Base-by-base conservation (phyloP, 2,888 invertebrate genomes). In the Theristus sp. region DNA sequence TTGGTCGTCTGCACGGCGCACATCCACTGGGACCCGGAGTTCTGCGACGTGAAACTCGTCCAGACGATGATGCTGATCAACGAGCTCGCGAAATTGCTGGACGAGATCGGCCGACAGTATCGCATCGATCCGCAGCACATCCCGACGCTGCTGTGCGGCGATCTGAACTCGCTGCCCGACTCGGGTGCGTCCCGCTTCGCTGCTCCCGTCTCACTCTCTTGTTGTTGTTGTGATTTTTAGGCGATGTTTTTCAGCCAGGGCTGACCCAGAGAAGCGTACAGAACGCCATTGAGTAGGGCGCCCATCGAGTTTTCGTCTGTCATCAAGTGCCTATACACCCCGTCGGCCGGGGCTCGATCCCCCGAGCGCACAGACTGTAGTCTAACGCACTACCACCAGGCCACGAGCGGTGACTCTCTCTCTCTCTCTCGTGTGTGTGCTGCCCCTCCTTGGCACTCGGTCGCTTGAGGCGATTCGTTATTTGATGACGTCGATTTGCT, bases 1-100 rank as follows among this genome's bases (percentile, higher is more conserved):
- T 81, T 98, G 64, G 80, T 96, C 63, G 91, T 98, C 59, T 93
- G 94, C 77, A 98, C 94, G 31, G 94, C 96, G 46, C 98, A 98
- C 78, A 90, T 98, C 70, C 96, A 98, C 77, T 99, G 98, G 98
- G 96, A 99, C 80, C 98, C 98, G 0, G 94, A 98, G 79, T 96
- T 86, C 78, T 93, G 94, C 76, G 98, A 98, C 78, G 98, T 98
- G 57, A 98, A 98, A 78, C 82, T 99, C 56, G 93, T 99, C 66
- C 98, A 98, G 78, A 91, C 38, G 6, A 38, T 38, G 38, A 38
- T 38, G 38, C 79, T 98, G 67, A 87, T 90, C 78, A 87, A 89
- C 75, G 94, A 96, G 76, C 80, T 98, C 68, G 84, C 87, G 72
- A 81, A 83, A 64, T 88, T 91, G 65, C 80, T 89, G 65, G 88